phyloP scores from a whole-genome alignment of 2,888 invertebrate species.

The Trichogramma evanescens region DNA sequence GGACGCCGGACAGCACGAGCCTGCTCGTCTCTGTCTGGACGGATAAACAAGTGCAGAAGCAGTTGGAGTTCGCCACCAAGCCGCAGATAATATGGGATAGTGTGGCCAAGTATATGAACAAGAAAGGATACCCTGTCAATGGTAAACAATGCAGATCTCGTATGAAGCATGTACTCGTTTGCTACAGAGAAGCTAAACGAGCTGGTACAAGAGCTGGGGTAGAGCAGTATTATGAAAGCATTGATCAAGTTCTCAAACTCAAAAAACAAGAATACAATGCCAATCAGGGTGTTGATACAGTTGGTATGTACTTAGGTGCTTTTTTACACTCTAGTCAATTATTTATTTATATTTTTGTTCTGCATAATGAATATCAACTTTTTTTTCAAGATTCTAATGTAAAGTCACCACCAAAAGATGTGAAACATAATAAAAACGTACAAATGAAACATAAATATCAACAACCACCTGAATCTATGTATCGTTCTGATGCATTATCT shows the following conservation, averaged over 20 bases:
- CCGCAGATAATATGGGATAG: constrained; percentile 45
- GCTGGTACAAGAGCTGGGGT: constrained; percentile 39
- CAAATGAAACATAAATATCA: constrained; percentile 39
- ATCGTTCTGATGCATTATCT: constrained; percentile 39
- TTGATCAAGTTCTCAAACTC: constrained; percentile 39
- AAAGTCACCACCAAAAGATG: constrained; percentile 42
- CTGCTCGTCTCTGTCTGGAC: constrained; percentile 45
- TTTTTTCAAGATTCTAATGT: constrained; percentile 33
- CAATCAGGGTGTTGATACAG: constrained; percentile 39
- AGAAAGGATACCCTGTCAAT: constrained; percentile 43
- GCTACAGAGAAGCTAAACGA: constrained; percentile 43
- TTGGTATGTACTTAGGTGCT: constrained; percentile 31
- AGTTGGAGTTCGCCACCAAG: constrained; percentile 37
- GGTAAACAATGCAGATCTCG: constrained; percentile 44
- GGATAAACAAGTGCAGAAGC: constrained; percentile 44
- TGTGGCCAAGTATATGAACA: constrained; percentile 42
- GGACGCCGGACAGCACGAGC: constrained; percentile 44
- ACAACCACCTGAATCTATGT: constrained; percentile 36
- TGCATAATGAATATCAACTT: background rate
- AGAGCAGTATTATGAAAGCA: constrained; percentile 43
- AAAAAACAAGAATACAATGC: constrained; percentile 31
- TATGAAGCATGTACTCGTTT: constrained; percentile 44
- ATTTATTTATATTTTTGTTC: background rate
- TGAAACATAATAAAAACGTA: constrained; percentile 43
- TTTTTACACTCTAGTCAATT: background rate